Evolutionary conservation across 2,797 vertebrate species (phyloP), one percentile per base, ranked within the genome.

Genomic region (Naso thynnoides): DNA sequence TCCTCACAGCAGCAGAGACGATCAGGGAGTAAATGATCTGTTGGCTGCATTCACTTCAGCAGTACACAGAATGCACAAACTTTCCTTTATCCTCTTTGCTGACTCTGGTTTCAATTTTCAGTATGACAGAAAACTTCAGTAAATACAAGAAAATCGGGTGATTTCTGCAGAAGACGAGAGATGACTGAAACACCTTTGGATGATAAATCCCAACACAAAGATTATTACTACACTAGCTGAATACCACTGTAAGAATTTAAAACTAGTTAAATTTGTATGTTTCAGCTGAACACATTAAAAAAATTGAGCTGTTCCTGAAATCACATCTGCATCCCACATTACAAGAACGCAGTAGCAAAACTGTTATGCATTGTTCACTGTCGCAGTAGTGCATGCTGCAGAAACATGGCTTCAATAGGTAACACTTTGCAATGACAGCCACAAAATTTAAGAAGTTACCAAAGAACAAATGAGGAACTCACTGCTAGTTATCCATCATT

Each of bases 1-100:
- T 87, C 86, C 73, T 73, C 49, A 67, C 83, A 80, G 78, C 78
- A 65, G 78, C 62, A 56, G 45, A 81, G 72, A 63, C 44, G 45
- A 83, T 75, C 52, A 74, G 29, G 36, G 47, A 59, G 39, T 24
- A 26, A 62, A 54, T n/a, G 47, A 54, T 72, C 45, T 50, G 60
- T 57, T 60, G 41, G 16, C 49, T 48, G 36, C 16, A 16, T 56
- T 31, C 24, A 19, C 9, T 16, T 53, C 41, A 24, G 13, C 14
- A 15, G 19, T 2, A 8, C 13, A 26, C 23, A 23, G 23, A 14
- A 58, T 8, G 2, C 45, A 1, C 3, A 19, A 56, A 3, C 49
- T 45, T 45, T 10, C 19, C 2, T 49, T 41, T 2, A 42, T 48
- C 26, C 10, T 19, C n/a, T 38, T 19, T 19, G 41, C 1, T 57